Base-by-base conservation (phyloP, 2,888 invertebrate genomes). In the Athetis lepigone region DNA sequence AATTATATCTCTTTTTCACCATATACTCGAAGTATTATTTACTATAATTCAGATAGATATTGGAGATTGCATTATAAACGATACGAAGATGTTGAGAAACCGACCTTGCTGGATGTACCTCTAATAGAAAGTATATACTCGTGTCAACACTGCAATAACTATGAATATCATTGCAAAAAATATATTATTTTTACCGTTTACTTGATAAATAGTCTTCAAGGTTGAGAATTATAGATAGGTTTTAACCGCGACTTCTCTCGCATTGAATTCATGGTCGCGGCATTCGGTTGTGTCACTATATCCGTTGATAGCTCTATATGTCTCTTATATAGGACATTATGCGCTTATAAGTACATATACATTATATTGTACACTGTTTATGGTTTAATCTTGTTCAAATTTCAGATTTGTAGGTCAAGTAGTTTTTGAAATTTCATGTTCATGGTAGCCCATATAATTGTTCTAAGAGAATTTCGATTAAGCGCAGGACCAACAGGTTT, bases 61-160 rank as follows among this genome's bases (percentile, higher is more conserved):
- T 23, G 1, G 2, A 6, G 29, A 54, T 77, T 74, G 63, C 63
- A 40, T 27, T 69, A 54, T 39, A 23, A 27, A 43, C 60, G 18
- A 39, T 29, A 29, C 29, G 11, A 29, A 46, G n/a, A 33, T 25
- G 52, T 77, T 63, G 29, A 7, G 61, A 52, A 77, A 77, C 42
- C 33, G 52, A 55, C 77, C 77, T 77, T 77, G 71, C 9, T 11
- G 47, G 57, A 70, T 70, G 54, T 59, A 46, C 62, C 60, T 60
- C 21, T 46, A 23, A 58, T 69, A 33, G 68, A 77, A 77, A 77
- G 68, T 63, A 37, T 46, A 42, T n/a, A 33, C 18, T 60, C 6
- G 23, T 62, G 65, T 67, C 68, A 68, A 68, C 61, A 68, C 43
- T 45, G 36, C 45, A 52, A 51, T 52, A 45, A 43, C 33, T 65